Conservation (phyloP, 2,797 vertebrate genomes). For the Oryzias sinensis region DNA sequence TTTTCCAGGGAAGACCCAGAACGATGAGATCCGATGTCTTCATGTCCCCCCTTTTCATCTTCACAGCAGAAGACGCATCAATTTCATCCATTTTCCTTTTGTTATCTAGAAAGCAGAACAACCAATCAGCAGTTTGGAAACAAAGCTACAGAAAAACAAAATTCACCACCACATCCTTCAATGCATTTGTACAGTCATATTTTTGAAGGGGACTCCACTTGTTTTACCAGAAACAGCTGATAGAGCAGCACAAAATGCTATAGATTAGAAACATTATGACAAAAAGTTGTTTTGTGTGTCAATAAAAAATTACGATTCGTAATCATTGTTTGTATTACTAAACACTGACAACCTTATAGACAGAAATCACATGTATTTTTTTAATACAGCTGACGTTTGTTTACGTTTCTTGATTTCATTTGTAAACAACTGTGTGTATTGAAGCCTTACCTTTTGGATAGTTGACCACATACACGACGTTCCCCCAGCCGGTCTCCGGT, state of each 20-base stretch:
- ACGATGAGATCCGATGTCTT: constrained; percentile 98
- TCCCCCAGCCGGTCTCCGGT: constrained; percentile 94
- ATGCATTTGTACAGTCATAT: no score
- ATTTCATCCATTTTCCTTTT: constrained; percentile 99
- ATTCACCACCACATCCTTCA: not conserved
- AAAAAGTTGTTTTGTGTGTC: no score
- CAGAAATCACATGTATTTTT: no score
- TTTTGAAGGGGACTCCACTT: no score
- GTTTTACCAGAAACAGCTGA: no score
- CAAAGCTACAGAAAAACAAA: not conserved
- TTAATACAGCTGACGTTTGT: no score
- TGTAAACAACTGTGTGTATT: not conserved
- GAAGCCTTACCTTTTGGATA: constrained; percentile 90
- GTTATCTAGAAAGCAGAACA: constrained; percentile 80
- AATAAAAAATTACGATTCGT: no score
- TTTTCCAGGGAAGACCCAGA: constrained; percentile 96
- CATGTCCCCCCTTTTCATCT: constrained; percentile 96
- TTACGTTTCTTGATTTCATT: not conserved
- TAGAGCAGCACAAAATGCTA: no score
- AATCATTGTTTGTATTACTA: no score
- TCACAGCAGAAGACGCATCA: constrained; percentile 94
- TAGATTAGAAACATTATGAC: no score
- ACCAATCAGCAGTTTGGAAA: not conserved
- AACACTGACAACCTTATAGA: no score
- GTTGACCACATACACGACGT: constrained; percentile 93